phyloP scores from a whole-genome alignment of 2,113 vertebrate genomes.

The Cygnus buccinator region DNA sequence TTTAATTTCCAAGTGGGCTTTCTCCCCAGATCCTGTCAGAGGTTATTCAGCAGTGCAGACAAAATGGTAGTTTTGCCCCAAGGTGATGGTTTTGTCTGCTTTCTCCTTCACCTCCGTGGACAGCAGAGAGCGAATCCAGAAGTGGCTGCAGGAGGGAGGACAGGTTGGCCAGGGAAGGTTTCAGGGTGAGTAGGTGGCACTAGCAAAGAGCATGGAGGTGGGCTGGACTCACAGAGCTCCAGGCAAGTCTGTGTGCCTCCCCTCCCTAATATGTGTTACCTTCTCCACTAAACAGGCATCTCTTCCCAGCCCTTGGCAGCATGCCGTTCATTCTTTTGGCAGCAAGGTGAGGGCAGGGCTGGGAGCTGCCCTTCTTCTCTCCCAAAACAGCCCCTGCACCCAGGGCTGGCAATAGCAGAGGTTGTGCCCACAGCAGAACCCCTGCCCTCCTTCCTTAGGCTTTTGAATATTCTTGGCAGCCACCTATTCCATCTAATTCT shows the following conservation, averaged over 20 bases:
- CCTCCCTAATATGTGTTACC: not conserved
- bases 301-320: not conserved
- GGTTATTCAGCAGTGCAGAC: fast-evolving
- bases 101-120: not conserved
- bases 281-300: not conserved
- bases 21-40: not conserved
- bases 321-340: fast-evolving
- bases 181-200: not conserved
- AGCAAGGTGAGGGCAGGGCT: not conserved
- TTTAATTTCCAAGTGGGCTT: not conserved
- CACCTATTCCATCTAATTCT: not conserved
- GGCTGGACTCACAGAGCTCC: not conserved
- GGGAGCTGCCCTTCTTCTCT: not conserved
- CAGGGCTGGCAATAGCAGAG: not conserved
- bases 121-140: not conserved
- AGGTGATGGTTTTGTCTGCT: not conserved
- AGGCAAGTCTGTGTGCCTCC: not conserved
- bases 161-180: not conserved
- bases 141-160: not conserved
- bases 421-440: not conserved
- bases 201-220: not conserved
- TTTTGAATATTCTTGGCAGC: not conserved
- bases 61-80: not conserved
- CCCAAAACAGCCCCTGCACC: not conserved
- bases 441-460: not conserved